A percentile compares a stretch with the other conserved stretches of the same genome.
Conservation (phyloP, 92 coral and sea anemone genomes). For the Heteractis magnifica region DNA sequence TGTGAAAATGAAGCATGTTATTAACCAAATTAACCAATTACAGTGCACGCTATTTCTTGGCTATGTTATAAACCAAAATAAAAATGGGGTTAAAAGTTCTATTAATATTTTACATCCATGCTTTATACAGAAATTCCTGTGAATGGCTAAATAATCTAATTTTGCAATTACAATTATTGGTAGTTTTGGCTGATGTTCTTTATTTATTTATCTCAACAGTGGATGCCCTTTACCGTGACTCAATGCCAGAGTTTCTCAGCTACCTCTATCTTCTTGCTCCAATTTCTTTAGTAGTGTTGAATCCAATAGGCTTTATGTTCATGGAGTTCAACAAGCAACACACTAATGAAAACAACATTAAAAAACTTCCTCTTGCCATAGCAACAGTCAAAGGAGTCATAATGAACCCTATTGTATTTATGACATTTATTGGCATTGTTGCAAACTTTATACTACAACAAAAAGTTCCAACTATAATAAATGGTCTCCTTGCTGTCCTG, state of each 20-base stretch:
- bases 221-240: slow-evolving; percentile 66
- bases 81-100: too few species aligned
- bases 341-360: slow-evolving; percentile 29
- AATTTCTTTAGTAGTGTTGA: slow-evolving; percentile 59
- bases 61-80: too few species aligned
- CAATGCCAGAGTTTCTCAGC: slow-evolving; percentile 73
- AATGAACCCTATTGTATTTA: slow-evolving; percentile 69
- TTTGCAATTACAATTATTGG: too few species aligned
- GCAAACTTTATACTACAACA: slow-evolving; percentile 57
- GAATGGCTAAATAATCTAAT: too few species aligned
- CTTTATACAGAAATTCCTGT: too few species aligned
- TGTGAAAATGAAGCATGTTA: too few species aligned
- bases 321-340: slow-evolving; percentile 70
- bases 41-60: too few species aligned
- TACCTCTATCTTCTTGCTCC: slow-evolving; percentile 80
- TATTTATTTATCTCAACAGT: slow-evolving; percentile 44
- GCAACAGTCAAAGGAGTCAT: slow-evolving; percentile 67
- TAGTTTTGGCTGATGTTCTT: not conserved
- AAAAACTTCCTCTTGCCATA: slow-evolving; percentile 41
- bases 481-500: slow-evolving; percentile 57
- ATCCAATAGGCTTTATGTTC: slow-evolving; percentile 71
- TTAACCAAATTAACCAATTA: too few species aligned
- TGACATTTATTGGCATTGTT: slow-evolving; percentile 76
- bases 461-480: slow-evolving; percentile 52
- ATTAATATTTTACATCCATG: too few species aligned